A percentile compares a stretch with the other conserved stretches of the same genome.
phyloP scores from a whole-genome alignment of 2,113 vertebrate genomes.

The Brienomyrus longianalis region DNA sequence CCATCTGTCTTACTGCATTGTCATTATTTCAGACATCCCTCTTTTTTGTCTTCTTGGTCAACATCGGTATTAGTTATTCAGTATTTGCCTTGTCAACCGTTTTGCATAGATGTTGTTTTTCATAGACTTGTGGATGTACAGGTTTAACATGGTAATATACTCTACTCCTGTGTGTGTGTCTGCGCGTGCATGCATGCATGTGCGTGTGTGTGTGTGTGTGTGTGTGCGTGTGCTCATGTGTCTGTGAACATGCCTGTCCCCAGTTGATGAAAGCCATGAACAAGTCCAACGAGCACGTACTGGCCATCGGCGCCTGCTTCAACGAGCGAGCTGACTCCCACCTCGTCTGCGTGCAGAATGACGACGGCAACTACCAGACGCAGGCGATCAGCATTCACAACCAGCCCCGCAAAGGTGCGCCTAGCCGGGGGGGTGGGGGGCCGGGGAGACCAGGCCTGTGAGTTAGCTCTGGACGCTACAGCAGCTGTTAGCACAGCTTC shows the following conservation, averaged over 20 bases:
- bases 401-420: slow-evolving; percentile 85
- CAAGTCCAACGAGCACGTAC: slow-evolving; percentile 96
- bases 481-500: background rate
- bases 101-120: background rate
- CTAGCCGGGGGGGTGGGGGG: background rate
- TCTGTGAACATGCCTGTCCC: slow-evolving; percentile 36
- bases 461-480: background rate
- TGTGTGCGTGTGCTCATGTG: background rate
- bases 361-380: slow-evolving; percentile 96
- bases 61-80: background rate
- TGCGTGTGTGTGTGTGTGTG: background rate
- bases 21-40: too few species aligned
- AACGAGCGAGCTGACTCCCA: slow-evolving; percentile 93
- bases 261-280: slow-evolving; percentile 99
- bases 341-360: slow-evolving; percentile 94
- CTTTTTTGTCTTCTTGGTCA: background rate
- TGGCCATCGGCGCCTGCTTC: slow-evolving; percentile 92
- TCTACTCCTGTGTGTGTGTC: background rate
- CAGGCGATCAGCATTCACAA: slow-evolving; percentile 99
- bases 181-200: background rate
- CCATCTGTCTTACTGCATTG: background rate
- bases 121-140: background rate
- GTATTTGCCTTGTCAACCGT: background rate
- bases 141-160: background rate
- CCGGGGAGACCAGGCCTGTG: background rate